Evolutionary conservation across 2,797 vertebrate species (phyloP), one percentile per base, ranked within the genome.

Genomic region (Tenualosa ilisha): DNA sequence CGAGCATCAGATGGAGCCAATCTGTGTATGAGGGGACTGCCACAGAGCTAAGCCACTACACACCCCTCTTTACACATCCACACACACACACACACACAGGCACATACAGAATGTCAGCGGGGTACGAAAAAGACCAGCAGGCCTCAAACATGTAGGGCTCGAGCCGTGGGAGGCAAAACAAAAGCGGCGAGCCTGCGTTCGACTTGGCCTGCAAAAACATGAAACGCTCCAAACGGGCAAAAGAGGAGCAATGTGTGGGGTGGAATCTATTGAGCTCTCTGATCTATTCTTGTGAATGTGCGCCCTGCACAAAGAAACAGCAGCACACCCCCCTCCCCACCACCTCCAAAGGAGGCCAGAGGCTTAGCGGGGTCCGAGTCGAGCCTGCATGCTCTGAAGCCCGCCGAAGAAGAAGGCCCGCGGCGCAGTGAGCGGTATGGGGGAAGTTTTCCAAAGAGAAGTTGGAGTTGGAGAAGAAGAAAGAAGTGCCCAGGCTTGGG

Each of bases 211-310:
- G 37, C 37, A 46, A 79, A 40, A 79, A 79, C 72, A 79, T 79
- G 72, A 79, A 79, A n/a, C 15, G 40, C 72, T 79, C 40, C 17
- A 40, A 79, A 79, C 9, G 72, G 72, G 72, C 72, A 79, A 40
- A 40, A 79, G 17, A 79, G 40, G 72, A 79, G 40, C 72, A 3
- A 20, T 72, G 22, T 46, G 40, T 46, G 40, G 72, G 12, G 72
- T 79, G 37, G 72, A 79, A 79, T 79, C 72, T 46, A 43, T 79
- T 79, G 72, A 79, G 72, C 40, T 43, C 72, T 79, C 72, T 79
- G 72, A 79, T 79, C 72, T 79, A 79, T 79, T 79, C 72, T 79
- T 46, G 72, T 37, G 37, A 79, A 79, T 43, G 46, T 46, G 72
- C 72, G 40, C 40, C 72, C 37, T 46, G 17, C 37, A 79, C 72